Base-by-base conservation (phyloP, 2,888 invertebrate species). In the Alviniconcha strummeri region DNA sequence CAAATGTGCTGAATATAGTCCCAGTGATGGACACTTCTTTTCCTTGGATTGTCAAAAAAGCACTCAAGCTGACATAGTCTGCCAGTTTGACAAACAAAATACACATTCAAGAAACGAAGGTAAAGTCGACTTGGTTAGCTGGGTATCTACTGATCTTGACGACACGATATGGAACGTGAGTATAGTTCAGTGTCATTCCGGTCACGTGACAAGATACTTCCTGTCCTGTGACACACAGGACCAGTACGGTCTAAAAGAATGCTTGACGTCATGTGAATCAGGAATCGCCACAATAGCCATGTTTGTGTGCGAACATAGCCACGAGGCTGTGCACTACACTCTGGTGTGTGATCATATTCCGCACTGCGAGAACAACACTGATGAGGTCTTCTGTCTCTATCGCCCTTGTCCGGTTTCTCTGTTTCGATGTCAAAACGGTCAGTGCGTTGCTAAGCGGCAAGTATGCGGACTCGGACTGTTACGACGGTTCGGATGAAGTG, bases 351-450 rank as follows among this genome's bases (percentile, higher is more conserved):
- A 77, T 57, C 57, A n/a, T 9, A 17, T 60, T 8, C n/a, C 2
- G 4, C 76, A 77, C 4, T 77, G 76, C 57, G 4, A 9, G 5
- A 57, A 77, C 36, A 57, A 19, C 19, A 57, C 76, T 5, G 76
- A 77, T 77, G 76, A 77, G 57, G n/a, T 19, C 11, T 77, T 77
- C 11, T 77, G 76, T 77, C 15, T 19, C n/a, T 5, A n/a, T n/a
- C n/a, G n/a, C n/a, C 19, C 36, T 19, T 77, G 76, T 8, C 19
- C 56, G 11, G 9, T 1, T 4, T 19, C 19, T 57, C 57, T 7
- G 56, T 77, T 57, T 3, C 57, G 19, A 55, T 77, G 76, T 19
- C 76, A 19, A 19, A 77, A 77, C 57, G 9, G 19, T 11, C 76
- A 77, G 15, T 77, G 76, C 19, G n/a, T 77, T 13, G 56, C 57